A percentile compares a stretch with the other conserved stretches of the same genome.
Conservation (phyloP, 2,888 invertebrate genomes). For the Halocaridina rubra region DNA sequence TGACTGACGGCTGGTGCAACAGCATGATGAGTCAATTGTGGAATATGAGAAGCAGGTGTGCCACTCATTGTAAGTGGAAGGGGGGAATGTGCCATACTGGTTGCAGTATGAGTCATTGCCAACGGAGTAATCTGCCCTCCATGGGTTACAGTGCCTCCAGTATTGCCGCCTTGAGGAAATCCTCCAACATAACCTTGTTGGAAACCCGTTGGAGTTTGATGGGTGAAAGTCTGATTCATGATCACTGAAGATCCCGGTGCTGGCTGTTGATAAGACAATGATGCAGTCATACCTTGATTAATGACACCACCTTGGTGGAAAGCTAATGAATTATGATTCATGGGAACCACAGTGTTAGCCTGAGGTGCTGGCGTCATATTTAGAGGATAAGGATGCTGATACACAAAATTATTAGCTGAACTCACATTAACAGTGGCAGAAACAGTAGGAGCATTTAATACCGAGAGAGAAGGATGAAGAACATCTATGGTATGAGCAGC, state of each 20-base stretch:
- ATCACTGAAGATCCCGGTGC: conserved; percentile 62
- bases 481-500: conserved; percentile 63
- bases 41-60: conserved; percentile 41
- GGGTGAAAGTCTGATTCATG: conserved; percentile 64
- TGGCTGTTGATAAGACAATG: conserved; percentile 61
- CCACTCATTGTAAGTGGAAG: conserved; percentile 54
- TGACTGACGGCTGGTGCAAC: conserved; percentile 40
- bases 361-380: conserved; percentile 57
- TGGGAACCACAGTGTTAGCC: conserved; percentile 56
- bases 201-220: conserved; percentile 42
- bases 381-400: conserved; percentile 63
- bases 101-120: conserved; percentile 58
- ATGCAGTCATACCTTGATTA: conserved; percentile 54
- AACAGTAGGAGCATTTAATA: conserved; percentile 60
- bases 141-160: conserved; percentile 38
- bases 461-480: conserved; percentile 63
- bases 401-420: conserved; percentile 55
- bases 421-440: conserved; percentile 57
- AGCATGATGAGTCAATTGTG: conserved; percentile 42
- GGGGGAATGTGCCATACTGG: conserved; percentile 52
- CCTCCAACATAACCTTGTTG: conserved; percentile 53
- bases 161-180: conserved; percentile 30
- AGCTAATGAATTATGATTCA: conserved; percentile 58
- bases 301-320: conserved; percentile 62
- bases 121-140: conserved; percentile 52